Evolutionary conservation across 2,797 vertebrate genomes (phyloP).

Genomic region (Pteronotus mesoamericanus): DNA sequence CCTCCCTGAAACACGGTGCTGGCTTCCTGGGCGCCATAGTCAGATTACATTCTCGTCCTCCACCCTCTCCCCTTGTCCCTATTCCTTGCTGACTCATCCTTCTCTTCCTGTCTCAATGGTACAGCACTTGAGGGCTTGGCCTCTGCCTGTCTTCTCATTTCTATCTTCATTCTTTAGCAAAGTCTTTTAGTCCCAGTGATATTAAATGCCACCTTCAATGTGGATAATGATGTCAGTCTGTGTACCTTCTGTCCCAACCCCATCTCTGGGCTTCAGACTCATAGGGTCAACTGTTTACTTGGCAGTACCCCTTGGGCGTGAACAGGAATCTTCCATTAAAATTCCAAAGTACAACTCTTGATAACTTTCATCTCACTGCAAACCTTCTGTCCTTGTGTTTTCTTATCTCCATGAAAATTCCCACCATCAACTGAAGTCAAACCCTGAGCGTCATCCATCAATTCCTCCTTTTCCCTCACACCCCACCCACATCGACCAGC

Average conservation of each 20-base stretch:
- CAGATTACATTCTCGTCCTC: neutral
- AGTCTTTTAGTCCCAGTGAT: neutral
- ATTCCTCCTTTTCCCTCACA: neutral
- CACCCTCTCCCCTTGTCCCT: neutral
- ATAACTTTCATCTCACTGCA: neutral
- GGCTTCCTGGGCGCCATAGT: neutral
- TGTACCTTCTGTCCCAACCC: neutral
- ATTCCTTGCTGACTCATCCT: neutral
- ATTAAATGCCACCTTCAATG: neutral
- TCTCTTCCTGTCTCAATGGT: no score
- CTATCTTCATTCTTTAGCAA: neutral
- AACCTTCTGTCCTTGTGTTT: neutral
- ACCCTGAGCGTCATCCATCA: neutral
- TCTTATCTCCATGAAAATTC: neutral
- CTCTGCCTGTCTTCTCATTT: neutral
- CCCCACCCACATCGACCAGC: no score
- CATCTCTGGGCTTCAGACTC: neutral
- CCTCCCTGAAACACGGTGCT: neutral
- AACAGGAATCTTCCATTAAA: neutral
- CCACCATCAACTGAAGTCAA: neutral
- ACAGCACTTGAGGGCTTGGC: neutral
- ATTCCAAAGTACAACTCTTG: neutral
- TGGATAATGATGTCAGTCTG: neutral
- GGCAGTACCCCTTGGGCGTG: no score
- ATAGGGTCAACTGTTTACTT: neutral